Percentiles rank a stretch among this genome's conserved stretches.
These are phyloP conservation scores for Limnephilus lunatus DNA, from an alignment of 2,888 invertebrate genomes.

Conservation along the genomic window DNA sequence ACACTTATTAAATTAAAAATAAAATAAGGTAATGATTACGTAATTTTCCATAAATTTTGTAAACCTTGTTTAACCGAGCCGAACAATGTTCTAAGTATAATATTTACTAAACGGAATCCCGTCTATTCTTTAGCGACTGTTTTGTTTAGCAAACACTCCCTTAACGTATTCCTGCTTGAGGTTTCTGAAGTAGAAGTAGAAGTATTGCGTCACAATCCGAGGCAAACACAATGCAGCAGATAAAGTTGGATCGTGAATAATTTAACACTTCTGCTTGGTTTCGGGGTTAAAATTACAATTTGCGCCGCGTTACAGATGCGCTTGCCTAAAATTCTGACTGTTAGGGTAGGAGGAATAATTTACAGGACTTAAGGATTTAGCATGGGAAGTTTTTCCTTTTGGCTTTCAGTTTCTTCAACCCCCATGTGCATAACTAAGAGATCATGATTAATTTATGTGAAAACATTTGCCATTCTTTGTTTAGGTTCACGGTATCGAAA, in stretches of 20 bases:
- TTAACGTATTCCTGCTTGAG: not conserved
- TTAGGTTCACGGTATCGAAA: too few species aligned
- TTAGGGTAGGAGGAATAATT: conserved; percentile 11
- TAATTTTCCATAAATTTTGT: too few species aligned
- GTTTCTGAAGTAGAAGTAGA: conserved; percentile 5
- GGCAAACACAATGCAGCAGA: conserved; percentile 30
- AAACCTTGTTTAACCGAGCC: not conserved
- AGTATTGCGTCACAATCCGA: conserved; percentile 16
- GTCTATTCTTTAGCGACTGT: not conserved
- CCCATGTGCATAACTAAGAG: not conserved
- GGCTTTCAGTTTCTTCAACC: not conserved
- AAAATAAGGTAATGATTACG: too few species aligned
- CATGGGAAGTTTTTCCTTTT: not conserved
- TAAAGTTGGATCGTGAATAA: conserved; percentile 57
- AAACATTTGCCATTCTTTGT: not conserved
- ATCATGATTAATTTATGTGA: not conserved
- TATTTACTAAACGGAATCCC: not conserved
- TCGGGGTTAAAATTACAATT: conserved; percentile 50
- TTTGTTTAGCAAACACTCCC: not conserved
- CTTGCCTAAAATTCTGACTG: conserved; percentile 25
- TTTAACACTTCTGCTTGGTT: conserved; percentile 50
- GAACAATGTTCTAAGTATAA: not conserved
- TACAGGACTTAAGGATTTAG: not conserved
- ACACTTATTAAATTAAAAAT: too few species aligned
- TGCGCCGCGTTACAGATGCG: conserved; percentile 38